Percentiles rank a stretch among this genome's conserved stretches.
phyloP scores from a whole-genome alignment of 2,888 invertebrate genomes.

The Apotomis capreana region DNA sequence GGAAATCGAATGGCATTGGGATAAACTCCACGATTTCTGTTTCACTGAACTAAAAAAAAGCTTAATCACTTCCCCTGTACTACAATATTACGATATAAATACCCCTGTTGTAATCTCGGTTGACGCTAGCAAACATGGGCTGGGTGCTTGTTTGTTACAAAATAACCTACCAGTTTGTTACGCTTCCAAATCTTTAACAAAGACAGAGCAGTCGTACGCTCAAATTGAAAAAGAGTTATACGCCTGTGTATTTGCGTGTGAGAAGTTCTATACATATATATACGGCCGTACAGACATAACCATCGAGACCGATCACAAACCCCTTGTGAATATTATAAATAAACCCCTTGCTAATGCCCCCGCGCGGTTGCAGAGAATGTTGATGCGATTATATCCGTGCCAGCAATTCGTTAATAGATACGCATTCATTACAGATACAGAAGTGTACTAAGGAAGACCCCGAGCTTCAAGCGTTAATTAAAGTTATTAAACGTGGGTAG shows the following conservation, averaged over 20 bases:
- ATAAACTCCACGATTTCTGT: constrained; percentile 1
- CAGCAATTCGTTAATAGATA: background rate
- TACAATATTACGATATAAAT: constrained; percentile 14
- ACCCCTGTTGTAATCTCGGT: background rate
- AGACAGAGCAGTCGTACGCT: constrained; percentile 42
- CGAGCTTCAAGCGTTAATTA: constrained; percentile 10
- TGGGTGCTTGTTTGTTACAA: constrained; percentile 30
- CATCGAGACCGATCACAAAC: too few relatives aligned
- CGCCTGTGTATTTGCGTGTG: constrained; percentile 46
- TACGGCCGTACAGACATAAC: too few relatives aligned
- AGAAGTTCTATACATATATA: constrained; percentile 45
- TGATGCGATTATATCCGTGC: constrained; percentile 33
- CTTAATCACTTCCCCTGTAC: constrained; percentile 11
- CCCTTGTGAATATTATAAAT: too few relatives aligned
- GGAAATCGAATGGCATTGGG: constrained; percentile 12
- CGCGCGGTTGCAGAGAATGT: constrained; percentile 36
- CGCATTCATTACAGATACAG: constrained; percentile 11
- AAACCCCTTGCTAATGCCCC: too few relatives aligned
- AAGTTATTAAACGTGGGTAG: constrained; percentile 12
- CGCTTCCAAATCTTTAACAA: constrained; percentile 41
- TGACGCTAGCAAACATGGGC: constrained; percentile 8
- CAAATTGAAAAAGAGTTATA: constrained; percentile 46
- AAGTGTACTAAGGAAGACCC: constrained; percentile 11
- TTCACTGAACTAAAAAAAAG: background rate
- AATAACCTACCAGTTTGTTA: constrained; percentile 41